A percentile compares a stretch with the other conserved stretches of the same genome.
phyloP scores from a whole-genome alignment of 1,140 invertebrate species.

The Hirudo medicinalis region DNA sequence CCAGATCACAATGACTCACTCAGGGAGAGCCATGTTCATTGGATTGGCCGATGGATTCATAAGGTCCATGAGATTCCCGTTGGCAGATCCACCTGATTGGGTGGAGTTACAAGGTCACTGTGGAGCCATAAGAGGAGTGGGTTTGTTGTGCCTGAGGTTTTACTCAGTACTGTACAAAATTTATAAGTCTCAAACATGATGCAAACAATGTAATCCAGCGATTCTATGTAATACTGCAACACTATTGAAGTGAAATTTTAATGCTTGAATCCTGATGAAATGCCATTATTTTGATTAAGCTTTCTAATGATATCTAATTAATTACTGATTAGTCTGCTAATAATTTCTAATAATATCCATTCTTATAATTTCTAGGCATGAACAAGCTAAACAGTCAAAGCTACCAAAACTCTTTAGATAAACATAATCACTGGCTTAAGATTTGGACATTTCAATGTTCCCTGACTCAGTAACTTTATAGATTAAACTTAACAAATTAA shows the following conservation, averaged over 20 bases:
- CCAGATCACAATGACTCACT: conserved; percentile 53
- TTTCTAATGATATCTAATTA: too few species aligned
- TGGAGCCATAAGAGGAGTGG: conserved; percentile 48
- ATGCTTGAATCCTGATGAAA: background rate
- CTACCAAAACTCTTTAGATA: too few species aligned
- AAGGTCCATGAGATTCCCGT: conserved; percentile 60
- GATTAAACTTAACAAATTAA: too few species aligned
- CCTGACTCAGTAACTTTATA: too few species aligned
- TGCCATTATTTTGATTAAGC: background rate
- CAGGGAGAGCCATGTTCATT: conserved; percentile 62
- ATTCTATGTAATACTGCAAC: too few species aligned
- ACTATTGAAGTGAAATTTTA: too few species aligned
- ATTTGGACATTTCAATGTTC: too few species aligned
- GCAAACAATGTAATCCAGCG: too few species aligned
- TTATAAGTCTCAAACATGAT: too few species aligned
- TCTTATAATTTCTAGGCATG: background rate
- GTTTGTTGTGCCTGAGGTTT: background rate
- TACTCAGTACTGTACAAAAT: background rate
- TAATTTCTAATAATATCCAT: too few species aligned
- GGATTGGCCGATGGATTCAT: conserved; percentile 58
- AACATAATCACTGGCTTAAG: too few species aligned
- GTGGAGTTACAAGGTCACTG: conserved; percentile 58
- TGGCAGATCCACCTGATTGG: conserved; percentile 57
- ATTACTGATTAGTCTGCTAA: too few species aligned
- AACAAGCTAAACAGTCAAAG: background rate